A percentile compares a stretch with the other conserved stretches of the same genome.
Conservation (phyloP, 2,113 vertebrate genomes). For the Gallinago jamesoni region DNA sequence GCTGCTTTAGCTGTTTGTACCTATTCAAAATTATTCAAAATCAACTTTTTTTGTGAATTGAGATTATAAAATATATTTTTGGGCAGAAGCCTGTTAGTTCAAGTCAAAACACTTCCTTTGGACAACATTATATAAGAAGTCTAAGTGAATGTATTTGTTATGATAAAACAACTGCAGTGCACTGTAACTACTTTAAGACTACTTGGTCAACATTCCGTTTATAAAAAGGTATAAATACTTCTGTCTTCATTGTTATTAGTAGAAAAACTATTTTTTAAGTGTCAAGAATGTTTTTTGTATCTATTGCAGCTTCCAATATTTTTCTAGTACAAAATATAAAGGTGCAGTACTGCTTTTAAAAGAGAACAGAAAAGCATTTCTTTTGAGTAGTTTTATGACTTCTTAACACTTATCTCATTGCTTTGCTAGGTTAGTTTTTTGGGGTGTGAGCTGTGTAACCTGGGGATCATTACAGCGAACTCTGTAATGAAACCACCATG, state of each 20-base stretch:
- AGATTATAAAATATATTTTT: neutral
- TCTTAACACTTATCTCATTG: neutral
- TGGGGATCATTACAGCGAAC: neutral
- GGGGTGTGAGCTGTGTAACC: neutral
- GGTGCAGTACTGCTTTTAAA: neutral
- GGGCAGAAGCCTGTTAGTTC: neutral
- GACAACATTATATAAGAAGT: neutral
- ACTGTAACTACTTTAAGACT: slow-evolving; percentile 26
- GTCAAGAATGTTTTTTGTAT: neutral
- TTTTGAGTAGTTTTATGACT: neutral
- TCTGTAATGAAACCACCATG: neutral
- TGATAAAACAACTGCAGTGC: slow-evolving; percentile 30
- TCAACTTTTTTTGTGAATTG: neutral
- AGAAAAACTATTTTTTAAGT: slow-evolving; percentile 25
- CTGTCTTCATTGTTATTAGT: neutral
- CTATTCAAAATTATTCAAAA: neutral
- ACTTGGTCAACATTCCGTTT: neutral
- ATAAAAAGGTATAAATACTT: neutral
- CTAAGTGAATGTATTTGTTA: slow-evolving; percentile 1
- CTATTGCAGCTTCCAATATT: neutral
- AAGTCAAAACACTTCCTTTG: slow-evolving; percentile 34
- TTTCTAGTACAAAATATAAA: slow-evolving; percentile 9
- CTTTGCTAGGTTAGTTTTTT: neutral
- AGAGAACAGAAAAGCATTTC: neutral
- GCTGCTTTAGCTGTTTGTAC: neutral